A percentile compares a stretch with the other conserved stretches of the same genome.
phyloP scores from a whole-genome alignment of 2,888 invertebrate species.

The Emmelina monodactyla region DNA sequence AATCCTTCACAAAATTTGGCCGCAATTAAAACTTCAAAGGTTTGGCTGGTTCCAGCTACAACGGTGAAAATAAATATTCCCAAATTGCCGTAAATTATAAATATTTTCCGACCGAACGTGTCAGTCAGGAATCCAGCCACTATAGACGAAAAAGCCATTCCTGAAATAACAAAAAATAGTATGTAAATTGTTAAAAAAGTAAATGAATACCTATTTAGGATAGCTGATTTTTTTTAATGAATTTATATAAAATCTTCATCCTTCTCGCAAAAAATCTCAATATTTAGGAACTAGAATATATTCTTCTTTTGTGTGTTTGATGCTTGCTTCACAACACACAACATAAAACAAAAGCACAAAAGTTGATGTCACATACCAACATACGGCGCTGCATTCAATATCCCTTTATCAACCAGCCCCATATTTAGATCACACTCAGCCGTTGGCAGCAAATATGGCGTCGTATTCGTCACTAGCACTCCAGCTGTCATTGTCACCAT shows the following conservation, averaged over 20 bases:
- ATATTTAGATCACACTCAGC: slow-evolving; percentile 46
- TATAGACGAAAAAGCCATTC: slow-evolving; percentile 38
- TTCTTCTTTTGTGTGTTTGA: too few relatives aligned
- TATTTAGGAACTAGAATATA: too few relatives aligned
- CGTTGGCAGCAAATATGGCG: slow-evolving; percentile 35
- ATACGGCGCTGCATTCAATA: slow-evolving; percentile 40
- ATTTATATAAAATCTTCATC: too few relatives aligned
- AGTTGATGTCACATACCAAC: too few relatives aligned
- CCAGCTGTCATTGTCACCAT: slow-evolving; percentile 27
- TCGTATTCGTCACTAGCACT: slow-evolving; percentile 27
- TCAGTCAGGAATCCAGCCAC: slow-evolving; percentile 44
- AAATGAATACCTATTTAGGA: too few relatives aligned
- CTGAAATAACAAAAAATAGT: slow-evolving; percentile 21
- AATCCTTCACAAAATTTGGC: slow-evolving; percentile 44
- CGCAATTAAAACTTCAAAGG: slow-evolving; percentile 28
- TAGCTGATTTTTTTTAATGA: too few relatives aligned
- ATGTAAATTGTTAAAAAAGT: neutral
- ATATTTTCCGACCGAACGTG: slow-evolving; percentile 42
- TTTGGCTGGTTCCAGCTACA: slow-evolving; percentile 34
- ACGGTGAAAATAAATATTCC: slow-evolving; percentile 32
- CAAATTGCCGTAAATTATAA: slow-evolving; percentile 29
- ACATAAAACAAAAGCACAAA: too few relatives aligned
- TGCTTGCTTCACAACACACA: too few relatives aligned
- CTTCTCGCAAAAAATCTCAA: too few relatives aligned
- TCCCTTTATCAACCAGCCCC: slow-evolving; percentile 36